These are phyloP conservation scores for Goniozus legneri DNA, from an alignment of 1,140 invertebrate genomes.

Conservation along the genomic window DNA sequence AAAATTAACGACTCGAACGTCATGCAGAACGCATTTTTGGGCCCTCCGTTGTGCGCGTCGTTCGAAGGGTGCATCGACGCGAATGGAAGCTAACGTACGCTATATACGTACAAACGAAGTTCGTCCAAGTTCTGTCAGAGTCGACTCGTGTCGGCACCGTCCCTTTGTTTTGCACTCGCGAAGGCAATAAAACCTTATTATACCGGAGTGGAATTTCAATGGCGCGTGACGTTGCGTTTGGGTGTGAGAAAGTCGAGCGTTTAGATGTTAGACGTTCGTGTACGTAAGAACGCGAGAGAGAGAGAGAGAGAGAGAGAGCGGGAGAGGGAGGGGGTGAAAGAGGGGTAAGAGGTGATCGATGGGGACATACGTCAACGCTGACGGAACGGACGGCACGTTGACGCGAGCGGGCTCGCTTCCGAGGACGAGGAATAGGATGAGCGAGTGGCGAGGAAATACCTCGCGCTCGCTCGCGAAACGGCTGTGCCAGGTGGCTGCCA, in stretches of 20 bases:
- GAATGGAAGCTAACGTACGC: not conserved
- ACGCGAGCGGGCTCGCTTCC: conserved; percentile 3
- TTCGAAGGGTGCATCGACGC: not conserved
- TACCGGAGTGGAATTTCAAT: conserved; percentile 34
- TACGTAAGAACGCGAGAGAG: too few relatives aligned
- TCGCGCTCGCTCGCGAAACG: too few relatives aligned
- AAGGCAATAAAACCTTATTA: conserved; percentile 34
- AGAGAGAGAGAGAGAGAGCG: too few relatives aligned
- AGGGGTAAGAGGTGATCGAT: conserved; percentile 30
- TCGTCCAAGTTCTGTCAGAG: too few relatives aligned
- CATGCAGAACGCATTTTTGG: not conserved
- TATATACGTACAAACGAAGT: not conserved
- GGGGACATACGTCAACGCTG: conserved; percentile 33
- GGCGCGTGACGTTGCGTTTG: conserved; percentile 18
- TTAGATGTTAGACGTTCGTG: conserved; percentile 29
- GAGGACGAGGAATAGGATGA: conserved; percentile 18
- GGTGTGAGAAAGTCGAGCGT: too few relatives aligned
- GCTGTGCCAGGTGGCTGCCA: conserved; percentile 21
- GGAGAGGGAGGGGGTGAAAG: conserved; percentile 24
- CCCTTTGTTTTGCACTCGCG: too few relatives aligned
- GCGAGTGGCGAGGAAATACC: not conserved
- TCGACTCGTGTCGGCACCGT: too few relatives aligned
- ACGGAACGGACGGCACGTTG: conserved; percentile 23
- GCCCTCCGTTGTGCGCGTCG: conserved; percentile 20
- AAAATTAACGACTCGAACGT: not conserved